These are phyloP conservation scores for Eristalis arbustorum DNA, from an alignment of 2,888 invertebrate genomes.

Conservation along the genomic window DNA sequence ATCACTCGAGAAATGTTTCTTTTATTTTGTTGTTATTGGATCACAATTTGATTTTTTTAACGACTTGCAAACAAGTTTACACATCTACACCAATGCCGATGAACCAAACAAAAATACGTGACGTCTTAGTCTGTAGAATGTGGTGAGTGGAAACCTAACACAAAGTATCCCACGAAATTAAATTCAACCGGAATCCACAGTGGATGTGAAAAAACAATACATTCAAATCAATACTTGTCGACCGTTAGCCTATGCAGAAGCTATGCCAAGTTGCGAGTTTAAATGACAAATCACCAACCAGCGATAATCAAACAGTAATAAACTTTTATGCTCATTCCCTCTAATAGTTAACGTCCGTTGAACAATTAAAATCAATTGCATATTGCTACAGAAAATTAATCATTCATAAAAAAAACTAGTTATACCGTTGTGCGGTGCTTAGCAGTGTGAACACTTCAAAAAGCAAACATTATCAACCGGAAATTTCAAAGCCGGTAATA, in stretches of 20 bases:
- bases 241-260: background rate
- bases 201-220: too few species aligned
- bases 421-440: conserved; percentile 21
- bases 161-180: too few species aligned
- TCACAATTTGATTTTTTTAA: too few species aligned
- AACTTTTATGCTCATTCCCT: background rate
- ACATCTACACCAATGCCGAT: too few species aligned
- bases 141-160: too few species aligned
- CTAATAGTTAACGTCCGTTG: conserved; percentile 59
- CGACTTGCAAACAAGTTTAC: too few species aligned
- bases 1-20: too few species aligned
- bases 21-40: too few species aligned
- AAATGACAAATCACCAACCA: background rate
- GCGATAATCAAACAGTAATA: background rate
- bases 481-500: conserved; percentile 66
- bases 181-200: too few species aligned
- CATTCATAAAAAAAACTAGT: conserved; percentile 38
- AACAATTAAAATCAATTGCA: conserved; percentile 61
- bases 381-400: conserved; percentile 33
- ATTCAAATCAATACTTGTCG: too few species aligned
- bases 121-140: too few species aligned
- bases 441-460: conserved; percentile 9
- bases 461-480: conserved; percentile 48
- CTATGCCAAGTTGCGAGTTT: background rate
- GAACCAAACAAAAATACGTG: too few species aligned